Evolutionary conservation across 2,888 invertebrate genomes (phyloP), one percentile per base, ranked within the genome.

Genomic region (Hofmannophila pseudospretella): DNA sequence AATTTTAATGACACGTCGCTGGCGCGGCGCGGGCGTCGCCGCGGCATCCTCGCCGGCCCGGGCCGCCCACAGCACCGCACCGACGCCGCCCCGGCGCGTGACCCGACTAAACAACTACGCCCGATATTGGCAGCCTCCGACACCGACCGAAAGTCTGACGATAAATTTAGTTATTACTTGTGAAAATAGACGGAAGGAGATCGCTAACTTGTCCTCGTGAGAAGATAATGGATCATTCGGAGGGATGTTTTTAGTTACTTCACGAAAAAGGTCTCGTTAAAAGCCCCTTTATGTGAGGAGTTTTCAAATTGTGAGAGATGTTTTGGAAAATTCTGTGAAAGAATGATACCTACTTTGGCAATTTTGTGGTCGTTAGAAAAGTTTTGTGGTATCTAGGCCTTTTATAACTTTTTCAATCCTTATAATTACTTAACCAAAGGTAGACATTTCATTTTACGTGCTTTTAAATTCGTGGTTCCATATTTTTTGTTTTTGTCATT

Each of bases 111-210:
- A 41, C 67, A 75, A 75, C 58, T 58, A 68, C 60, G 65, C 48
- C 57, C 63, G 62, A 81, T 85, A 84, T 84, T 82, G 80, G 79
- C 79, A 78, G 72, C 73, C 72, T 70, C 60, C 73, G 58, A 57
- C 67, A 66, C 64, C 71, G 67, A 64, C 69, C 74, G 68, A 84
- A 85, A 85, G 78, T 84, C 84, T 75, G 69, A 71, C 85, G 84
- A 86, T 85, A 86, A 86, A 86, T 86, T 85, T 77, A 84, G 86
- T 85, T 86, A 86, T 86, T 86, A 84, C 85, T 85, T 84, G 82
- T 82, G 82, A 85, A 86, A 86, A 86, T 85, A 85, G 81, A 82
- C 76, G 84, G 74, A 82, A 84, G 77, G 74, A 81, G 84, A 85
- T 85, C 80, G 82, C 81, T 82, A 85, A 85, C 86, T 86, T 84